A percentile compares a stretch with the other conserved stretches of the same genome.
Evolutionary conservation across 2,888 invertebrate species (phyloP).

Genomic region (Phyto melanocephala): DNA sequence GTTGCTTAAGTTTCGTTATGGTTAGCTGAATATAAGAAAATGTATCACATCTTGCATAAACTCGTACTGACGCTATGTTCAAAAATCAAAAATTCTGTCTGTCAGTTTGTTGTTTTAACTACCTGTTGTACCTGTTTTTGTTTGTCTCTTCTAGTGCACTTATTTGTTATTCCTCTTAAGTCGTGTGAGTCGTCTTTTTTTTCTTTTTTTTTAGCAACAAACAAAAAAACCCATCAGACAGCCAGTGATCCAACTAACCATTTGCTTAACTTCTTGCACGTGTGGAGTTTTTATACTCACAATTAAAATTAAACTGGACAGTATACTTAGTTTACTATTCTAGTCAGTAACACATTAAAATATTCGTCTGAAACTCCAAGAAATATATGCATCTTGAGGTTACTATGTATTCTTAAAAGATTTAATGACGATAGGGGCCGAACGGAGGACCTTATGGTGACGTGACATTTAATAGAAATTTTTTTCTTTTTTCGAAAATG

Average conservation of each 20-base stretch:
- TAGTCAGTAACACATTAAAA: no score
- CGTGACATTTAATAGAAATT: no score
- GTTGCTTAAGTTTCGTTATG: no score
- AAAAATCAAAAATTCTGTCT: conserved; percentile 6
- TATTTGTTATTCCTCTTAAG: conserved; percentile 15
- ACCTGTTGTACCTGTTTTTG: conserved; percentile 56
- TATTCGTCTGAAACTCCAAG: no score
- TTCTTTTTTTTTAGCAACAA: no score
- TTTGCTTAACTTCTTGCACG: conserved; percentile 57
- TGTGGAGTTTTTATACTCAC: conserved; percentile 36
- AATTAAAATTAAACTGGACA: no score
- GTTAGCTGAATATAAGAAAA: background rate
- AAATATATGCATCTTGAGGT: no score
- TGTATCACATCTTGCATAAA: background rate
- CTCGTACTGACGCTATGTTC: conserved; percentile 4
- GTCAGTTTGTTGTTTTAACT: conserved; percentile 29
- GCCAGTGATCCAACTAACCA: background rate
- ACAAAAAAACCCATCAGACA: background rate
- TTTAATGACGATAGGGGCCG: no score
- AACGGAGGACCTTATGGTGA: no score
- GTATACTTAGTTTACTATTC: no score
- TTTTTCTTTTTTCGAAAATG: no score
- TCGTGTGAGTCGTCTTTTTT: conserved; percentile 39
- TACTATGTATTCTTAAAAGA: no score
- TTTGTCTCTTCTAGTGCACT: background rate